A percentile compares a stretch with the other conserved stretches of the same genome.
phyloP scores from a whole-genome alignment of 2,113 vertebrate genomes.

The Callocephalon fimbriatum region DNA sequence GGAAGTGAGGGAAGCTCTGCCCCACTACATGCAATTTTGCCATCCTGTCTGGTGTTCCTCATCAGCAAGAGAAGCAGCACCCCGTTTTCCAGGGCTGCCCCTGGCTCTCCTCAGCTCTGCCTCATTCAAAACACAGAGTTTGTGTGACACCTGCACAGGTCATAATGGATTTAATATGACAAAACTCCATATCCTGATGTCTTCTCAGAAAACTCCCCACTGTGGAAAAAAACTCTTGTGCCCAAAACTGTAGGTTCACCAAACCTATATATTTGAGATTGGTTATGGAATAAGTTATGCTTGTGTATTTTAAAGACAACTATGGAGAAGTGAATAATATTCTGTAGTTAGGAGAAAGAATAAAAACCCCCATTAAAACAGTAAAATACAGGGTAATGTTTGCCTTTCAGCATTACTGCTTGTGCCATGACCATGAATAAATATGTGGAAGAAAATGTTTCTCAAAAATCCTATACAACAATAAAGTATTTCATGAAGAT shows the following conservation, averaged over 20 bases:
- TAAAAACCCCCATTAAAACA: not conserved
- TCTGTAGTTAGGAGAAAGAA: not conserved
- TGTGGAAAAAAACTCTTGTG: accelerated
- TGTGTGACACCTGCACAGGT: not conserved
- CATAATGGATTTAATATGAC: not conserved
- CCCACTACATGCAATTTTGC: not conserved
- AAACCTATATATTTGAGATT: not conserved
- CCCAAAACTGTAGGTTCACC: not conserved
- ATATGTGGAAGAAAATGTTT: conserved; percentile 96
- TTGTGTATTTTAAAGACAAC: not conserved
- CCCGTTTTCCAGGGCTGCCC: not conserved
- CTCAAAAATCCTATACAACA: conserved; percentile 94
- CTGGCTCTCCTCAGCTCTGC: not conserved
- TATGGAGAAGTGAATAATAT: not conserved
- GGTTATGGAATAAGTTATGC: not conserved
- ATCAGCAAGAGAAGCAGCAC: not conserved
- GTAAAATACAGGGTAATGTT: not conserved
- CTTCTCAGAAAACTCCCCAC: not conserved
- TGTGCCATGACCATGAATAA: conserved; percentile 98
- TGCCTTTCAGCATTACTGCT: conserved; percentile 86
- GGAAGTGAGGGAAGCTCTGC: not conserved
- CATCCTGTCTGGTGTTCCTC: not conserved
- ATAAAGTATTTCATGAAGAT: conserved; percentile 97
- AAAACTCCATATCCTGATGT: not conserved
- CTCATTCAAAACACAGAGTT: not conserved